Percentiles rank a stretch among this genome's conserved stretches.
Conservation (phyloP, 2,888 invertebrate species). For the Hemistola chrysoprasaria region DNA sequence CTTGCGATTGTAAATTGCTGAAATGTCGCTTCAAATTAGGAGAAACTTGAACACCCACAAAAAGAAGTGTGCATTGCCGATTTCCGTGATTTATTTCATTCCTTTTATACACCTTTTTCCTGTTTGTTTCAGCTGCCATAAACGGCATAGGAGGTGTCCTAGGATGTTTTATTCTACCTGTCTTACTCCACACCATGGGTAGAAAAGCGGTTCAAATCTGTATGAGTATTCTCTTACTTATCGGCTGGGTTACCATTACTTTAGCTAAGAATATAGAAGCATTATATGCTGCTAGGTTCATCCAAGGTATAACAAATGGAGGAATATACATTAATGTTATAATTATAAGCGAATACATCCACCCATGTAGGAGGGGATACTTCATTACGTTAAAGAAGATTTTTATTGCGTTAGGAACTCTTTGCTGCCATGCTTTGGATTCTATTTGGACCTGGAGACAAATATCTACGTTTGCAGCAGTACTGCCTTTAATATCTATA, state of each 20-base stretch:
- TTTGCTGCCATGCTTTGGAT: conserved; percentile 41
- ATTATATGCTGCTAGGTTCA: conserved; percentile 37
- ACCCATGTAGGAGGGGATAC: conserved; percentile 43
- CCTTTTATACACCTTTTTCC: too few species aligned
- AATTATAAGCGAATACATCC: conserved; percentile 43
- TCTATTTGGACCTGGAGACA: conserved; percentile 43
- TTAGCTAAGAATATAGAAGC: conserved; percentile 33
- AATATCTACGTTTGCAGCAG: conserved; percentile 32
- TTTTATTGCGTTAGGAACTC: conserved; percentile 31
- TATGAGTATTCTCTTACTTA: conserved; percentile 22
- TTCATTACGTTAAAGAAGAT: conserved; percentile 42
- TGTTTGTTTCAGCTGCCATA: conserved; percentile 35
- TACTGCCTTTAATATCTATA: conserved; percentile 22
- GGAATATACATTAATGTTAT: conserved; percentile 38
- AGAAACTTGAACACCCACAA: too few species aligned
- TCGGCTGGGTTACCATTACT: conserved; percentile 41
- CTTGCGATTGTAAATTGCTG: too few species aligned
- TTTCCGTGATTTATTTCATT: neutral
- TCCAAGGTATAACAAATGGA: conserved; percentile 42
- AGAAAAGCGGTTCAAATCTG: conserved; percentile 36
- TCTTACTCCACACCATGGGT: conserved; percentile 42
- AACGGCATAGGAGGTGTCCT: conserved; percentile 41
- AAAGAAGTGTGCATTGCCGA: too few species aligned
- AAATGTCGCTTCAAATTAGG: too few species aligned
- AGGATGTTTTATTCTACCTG: conserved; percentile 40